Conservation (phyloP, 2,888 invertebrate genomes). For the Ichneumon xanthorius region DNA sequence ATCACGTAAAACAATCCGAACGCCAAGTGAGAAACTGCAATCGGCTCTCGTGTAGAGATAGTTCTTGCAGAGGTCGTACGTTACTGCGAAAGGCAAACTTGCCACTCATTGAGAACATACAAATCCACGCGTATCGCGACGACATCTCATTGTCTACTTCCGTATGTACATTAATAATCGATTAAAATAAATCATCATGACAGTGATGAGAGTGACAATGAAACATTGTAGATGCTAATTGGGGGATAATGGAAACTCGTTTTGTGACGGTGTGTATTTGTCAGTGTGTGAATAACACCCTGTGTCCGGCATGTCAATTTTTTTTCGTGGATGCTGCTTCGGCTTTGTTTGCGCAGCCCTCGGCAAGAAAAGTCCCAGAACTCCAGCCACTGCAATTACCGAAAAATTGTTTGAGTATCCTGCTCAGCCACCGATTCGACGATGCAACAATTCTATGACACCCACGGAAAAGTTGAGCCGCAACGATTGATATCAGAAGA, state of each 20-base stretch:
- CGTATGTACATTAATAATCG: not conserved
- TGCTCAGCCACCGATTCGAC: not conserved
- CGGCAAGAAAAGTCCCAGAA: slow-evolving; percentile 44
- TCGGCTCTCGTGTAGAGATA: not conserved
- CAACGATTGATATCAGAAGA: slow-evolving; percentile 87
- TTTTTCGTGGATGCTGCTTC: not conserved
- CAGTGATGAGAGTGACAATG: not conserved
- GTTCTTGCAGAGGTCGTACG: not conserved
- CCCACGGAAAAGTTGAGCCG: slow-evolving; percentile 55
- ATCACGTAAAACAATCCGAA: slow-evolving; percentile 48
- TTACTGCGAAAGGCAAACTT: not conserved
- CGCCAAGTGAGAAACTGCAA: slow-evolving; percentile 11
- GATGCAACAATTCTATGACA: not conserved
- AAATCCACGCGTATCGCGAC: not conserved
- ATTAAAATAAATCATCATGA: not conserved
- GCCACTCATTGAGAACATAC: not conserved
- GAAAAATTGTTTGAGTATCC: not conserved
- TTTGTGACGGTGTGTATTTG: not conserved
- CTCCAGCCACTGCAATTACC: slow-evolving; percentile 45
- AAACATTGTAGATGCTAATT: not conserved
- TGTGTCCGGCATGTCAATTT: not conserved
- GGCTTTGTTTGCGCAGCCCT: not conserved
- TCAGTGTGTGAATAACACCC: not conserved
- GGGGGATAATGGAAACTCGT: not conserved
- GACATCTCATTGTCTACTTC: not conserved